Percentiles rank a stretch among this genome's conserved stretches.
Evolutionary conservation across 2,113 vertebrate genomes (phyloP).

Genomic region (Agelaius phoeniceus): DNA sequence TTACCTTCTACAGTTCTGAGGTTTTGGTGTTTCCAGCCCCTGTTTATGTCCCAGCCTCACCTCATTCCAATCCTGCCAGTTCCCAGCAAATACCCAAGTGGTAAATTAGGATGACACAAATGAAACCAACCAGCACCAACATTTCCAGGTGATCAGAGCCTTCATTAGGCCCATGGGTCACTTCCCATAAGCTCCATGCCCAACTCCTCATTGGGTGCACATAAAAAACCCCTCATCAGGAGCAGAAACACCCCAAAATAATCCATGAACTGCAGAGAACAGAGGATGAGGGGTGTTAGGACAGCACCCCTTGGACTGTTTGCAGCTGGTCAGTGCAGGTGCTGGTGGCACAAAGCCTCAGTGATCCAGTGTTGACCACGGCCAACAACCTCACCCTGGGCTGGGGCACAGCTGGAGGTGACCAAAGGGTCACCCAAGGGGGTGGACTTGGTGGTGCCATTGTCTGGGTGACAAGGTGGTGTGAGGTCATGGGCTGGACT

Average conservation of each 20-base stretch:
- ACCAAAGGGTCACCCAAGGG: background rate
- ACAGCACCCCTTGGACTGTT: background rate
- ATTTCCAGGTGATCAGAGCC: background rate
- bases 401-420: rapidly evolving
- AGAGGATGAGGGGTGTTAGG: background rate
- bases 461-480: too few relatives aligned
- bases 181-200: background rate
- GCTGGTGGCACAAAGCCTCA: background rate
- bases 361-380: rapidly evolving
- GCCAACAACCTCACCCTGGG: background rate
- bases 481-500: background rate
- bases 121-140: background rate
- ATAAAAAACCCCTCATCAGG: background rate
- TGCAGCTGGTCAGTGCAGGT: background rate
- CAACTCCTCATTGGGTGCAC: rapidly evolving
- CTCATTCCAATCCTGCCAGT: background rate
- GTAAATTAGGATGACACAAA: background rate
- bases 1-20: rapidly evolving
- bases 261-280: background rate
- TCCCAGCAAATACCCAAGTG: background rate
- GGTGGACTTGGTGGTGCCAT: background rate
- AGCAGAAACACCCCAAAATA: background rate
- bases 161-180: rapidly evolving
- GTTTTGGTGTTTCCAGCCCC: background rate
- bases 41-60: background rate